Evolutionary conservation across 1,140 invertebrate species (phyloP).

Genomic region (Cyphomyrmex costatus): DNA sequence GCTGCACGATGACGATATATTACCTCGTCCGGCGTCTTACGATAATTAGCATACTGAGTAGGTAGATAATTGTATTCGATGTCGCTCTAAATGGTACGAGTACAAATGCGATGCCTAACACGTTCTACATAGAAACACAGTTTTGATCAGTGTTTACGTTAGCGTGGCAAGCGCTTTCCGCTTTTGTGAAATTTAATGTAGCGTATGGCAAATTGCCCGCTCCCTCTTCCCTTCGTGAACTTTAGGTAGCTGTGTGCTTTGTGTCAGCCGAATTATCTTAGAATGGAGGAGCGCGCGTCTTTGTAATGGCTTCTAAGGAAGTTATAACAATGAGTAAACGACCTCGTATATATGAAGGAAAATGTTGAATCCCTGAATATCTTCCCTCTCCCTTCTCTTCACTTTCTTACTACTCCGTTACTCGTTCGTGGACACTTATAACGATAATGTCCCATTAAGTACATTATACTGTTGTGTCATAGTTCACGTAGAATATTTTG

Average conservation of each 20-base stretch:
- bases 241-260: slow-evolving; percentile 58
- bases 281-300: slow-evolving; percentile 49
- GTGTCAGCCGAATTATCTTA: slow-evolving; percentile 64
- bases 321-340: slow-evolving; percentile 64
- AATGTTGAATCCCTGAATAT: slow-evolving; percentile 42
- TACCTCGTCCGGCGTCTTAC: slow-evolving; percentile 23
- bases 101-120: slow-evolving; percentile 51
- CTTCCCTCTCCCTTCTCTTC: too few relatives aligned
- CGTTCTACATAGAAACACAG: slow-evolving; percentile 50
- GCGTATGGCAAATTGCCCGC: slow-evolving; percentile 58
- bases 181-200: slow-evolving; percentile 66
- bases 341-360: slow-evolving; percentile 62
- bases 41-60: slow-evolving; percentile 57
- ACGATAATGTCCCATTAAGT: slow-evolving; percentile 40
- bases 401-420: slow-evolving; percentile 5
- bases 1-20: slow-evolving; percentile 49
- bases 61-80: slow-evolving; percentile 31
- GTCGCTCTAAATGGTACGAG: slow-evolving; percentile 27
- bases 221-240: slow-evolving; percentile 25
- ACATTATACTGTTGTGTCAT: slow-evolving; percentile 1
- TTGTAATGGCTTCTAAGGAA: slow-evolving; percentile 65
- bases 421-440: slow-evolving; percentile 11
- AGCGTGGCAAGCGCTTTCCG: slow-evolving; percentile 44
- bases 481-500: not conserved
- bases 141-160: slow-evolving; percentile 60